Evolutionary conservation across 2,888 invertebrate genomes (phyloP).

Genomic region (Nemotelus nigrinus): DNA sequence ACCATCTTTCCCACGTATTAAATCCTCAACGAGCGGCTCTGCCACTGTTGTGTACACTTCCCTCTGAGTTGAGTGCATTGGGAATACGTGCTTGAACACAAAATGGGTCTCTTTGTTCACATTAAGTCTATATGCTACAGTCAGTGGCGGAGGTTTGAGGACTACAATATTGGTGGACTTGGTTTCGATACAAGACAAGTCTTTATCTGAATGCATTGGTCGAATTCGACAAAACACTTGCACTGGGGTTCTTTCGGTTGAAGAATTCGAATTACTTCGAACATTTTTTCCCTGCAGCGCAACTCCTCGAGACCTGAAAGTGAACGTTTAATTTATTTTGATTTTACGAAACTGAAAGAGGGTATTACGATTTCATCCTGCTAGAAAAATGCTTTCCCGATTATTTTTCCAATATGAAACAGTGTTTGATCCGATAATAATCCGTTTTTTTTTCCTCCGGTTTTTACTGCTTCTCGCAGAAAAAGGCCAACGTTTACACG

Average conservation of each 20-base stretch:
- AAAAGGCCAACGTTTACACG: too few species aligned
- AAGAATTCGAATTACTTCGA: slow-evolving; percentile 65
- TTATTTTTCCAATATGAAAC: too few species aligned
- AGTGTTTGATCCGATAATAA: too few species aligned
- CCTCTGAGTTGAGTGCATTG: slow-evolving; percentile 80
- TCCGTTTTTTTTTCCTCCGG: too few species aligned
- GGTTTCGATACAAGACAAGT: slow-evolving; percentile 75
- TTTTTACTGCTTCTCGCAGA: too few species aligned
- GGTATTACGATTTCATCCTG: too few species aligned
- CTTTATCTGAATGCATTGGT: slow-evolving; percentile 77
- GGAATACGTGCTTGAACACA: slow-evolving; percentile 87
- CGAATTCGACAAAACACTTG: slow-evolving; percentile 90
- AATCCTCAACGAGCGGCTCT: slow-evolving; percentile 84
- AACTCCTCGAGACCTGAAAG: slow-evolving; percentile 4
- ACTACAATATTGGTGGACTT: slow-evolving; percentile 75
- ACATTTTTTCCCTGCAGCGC: slow-evolving; percentile 54
- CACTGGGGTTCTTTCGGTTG: slow-evolving; percentile 75
- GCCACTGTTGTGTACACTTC: slow-evolving; percentile 84
- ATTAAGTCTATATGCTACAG: slow-evolving; percentile 70
- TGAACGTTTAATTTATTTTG: not conserved
- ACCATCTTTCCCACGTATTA: slow-evolving; percentile 90
- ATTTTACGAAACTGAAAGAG: not conserved
- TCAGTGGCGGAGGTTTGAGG: slow-evolving; percentile 73
- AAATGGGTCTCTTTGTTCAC: slow-evolving; percentile 77
- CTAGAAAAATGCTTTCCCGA: too few species aligned